phyloP scores from a whole-genome alignment of 2,797 vertebrate genomes.

The Spondyliosoma cantharus region DNA sequence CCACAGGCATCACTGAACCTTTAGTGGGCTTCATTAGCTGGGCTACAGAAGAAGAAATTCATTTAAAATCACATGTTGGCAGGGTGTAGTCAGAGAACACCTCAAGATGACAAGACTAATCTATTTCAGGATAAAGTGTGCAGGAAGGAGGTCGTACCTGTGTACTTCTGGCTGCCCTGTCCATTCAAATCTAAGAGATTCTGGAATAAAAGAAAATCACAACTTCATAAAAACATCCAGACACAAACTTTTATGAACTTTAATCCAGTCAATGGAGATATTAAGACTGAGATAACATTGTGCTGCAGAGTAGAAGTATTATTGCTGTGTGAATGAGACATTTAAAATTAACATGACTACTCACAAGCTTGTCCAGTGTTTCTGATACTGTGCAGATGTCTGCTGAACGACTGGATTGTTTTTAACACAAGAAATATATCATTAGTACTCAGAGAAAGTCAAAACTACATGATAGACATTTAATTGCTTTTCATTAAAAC shows the following conservation, averaged over 20 bases:
- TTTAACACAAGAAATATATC: slow-evolving; percentile 9
- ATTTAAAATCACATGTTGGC: neutral
- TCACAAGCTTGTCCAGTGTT: slow-evolving; percentile 80
- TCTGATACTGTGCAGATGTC: slow-evolving; percentile 55
- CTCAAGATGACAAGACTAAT: neutral
- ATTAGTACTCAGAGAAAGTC: neutral
- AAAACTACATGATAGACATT: neutral
- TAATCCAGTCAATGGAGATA: neutral
- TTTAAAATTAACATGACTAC: slow-evolving; percentile 20
- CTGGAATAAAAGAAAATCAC: slow-evolving; percentile 51
- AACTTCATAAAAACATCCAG: neutral
- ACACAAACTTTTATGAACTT: neutral
- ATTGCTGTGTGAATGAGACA: neutral
- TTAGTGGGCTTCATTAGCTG: slow-evolving; percentile 66
- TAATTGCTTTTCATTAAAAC: neutral
- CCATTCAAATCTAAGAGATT: slow-evolving; percentile 81
- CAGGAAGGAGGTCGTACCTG: slow-evolving; percentile 66
- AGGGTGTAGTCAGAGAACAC: neutral
- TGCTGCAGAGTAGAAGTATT: neutral
- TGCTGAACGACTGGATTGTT: slow-evolving; percentile 33
- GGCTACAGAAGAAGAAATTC: slow-evolving; percentile 33
- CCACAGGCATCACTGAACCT: slow-evolving; percentile 89
- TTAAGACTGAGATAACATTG: neutral
- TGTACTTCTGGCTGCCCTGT: slow-evolving; percentile 71
- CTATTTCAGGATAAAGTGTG: neutral